Percentiles rank a stretch among this genome's conserved stretches.
Evolutionary conservation across 2,888 invertebrate genomes (phyloP).

Genomic region (Marronus borbonicus): DNA sequence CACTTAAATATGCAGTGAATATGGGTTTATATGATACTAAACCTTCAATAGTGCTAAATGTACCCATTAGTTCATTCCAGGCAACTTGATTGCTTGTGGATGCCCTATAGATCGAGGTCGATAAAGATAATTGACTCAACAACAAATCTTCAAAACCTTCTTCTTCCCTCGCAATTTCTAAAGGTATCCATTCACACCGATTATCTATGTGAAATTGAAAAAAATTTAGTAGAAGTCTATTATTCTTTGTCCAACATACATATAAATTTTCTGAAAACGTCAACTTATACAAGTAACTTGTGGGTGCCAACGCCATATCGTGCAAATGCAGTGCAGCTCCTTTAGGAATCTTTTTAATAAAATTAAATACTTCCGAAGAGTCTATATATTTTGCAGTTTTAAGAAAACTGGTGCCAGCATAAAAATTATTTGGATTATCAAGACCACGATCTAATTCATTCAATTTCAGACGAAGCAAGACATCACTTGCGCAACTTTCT

Average conservation of each 20-base stretch:
- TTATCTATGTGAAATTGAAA: constrained; percentile 56
- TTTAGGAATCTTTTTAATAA: constrained; percentile 80
- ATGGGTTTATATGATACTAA: constrained; percentile 52
- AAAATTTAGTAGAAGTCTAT: constrained; percentile 63
- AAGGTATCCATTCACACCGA: constrained; percentile 69
- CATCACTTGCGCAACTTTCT: constrained; percentile 55
- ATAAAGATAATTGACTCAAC: constrained; percentile 53
- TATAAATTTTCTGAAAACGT: constrained; percentile 76
- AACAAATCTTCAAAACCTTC: constrained; percentile 59
- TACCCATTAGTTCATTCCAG: constrained; percentile 20
- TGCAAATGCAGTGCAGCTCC: constrained; percentile 82
- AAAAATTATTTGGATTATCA: constrained; percentile 58
- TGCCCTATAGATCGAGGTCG: constrained; percentile 46
- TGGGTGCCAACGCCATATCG: constrained; percentile 76
- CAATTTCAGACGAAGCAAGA: constrained; percentile 53
- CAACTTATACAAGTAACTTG: constrained; percentile 73
- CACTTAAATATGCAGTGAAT: constrained; percentile 73
- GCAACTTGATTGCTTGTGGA: constrained; percentile 56
- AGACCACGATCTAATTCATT: constrained; percentile 34
- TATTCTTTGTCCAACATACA: constrained; percentile 67
- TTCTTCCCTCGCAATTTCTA: constrained; percentile 67
- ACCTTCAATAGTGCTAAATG: constrained; percentile 5
- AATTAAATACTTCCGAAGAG: constrained; percentile 76
- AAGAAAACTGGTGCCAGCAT: constrained; percentile 70
- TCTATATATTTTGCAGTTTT: constrained; percentile 73